Percentiles rank a stretch among this genome's conserved stretches.
Conservation (phyloP, 2,113 vertebrate species). For the Larimichthys polyactis region DNA sequence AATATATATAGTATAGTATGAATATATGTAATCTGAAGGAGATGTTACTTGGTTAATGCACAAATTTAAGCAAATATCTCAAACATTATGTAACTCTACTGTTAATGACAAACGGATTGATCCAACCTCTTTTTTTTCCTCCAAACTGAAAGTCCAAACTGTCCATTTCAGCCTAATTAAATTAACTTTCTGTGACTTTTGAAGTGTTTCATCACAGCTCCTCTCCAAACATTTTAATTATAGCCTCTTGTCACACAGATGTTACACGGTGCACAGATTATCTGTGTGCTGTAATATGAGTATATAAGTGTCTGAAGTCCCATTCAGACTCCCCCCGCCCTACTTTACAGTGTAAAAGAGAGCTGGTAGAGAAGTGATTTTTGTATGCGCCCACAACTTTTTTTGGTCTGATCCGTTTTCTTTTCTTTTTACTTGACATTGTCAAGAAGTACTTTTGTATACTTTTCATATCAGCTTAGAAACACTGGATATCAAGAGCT, state of each 20-base stretch:
- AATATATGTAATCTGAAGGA: background rate
- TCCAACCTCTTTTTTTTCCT: background rate
- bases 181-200: background rate
- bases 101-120: too few relatives aligned
- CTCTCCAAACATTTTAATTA: constrained; percentile 15
- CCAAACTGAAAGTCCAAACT: background rate
- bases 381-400: background rate
- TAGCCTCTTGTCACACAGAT: background rate
- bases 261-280: background rate
- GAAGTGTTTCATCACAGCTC: background rate
- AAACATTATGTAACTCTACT: too few relatives aligned
- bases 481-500: constrained; percentile 2
- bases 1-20: background rate
- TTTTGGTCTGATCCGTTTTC: background rate
- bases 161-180: background rate
- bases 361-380: constrained; percentile 1
- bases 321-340: background rate
- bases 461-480: constrained; percentile 22
- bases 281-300: background rate
- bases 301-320: constrained; percentile 4
- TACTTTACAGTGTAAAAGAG: constrained; percentile 7
- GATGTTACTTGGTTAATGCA: too few relatives aligned
- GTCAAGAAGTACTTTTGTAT: constrained; percentile 3
- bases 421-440: background rate
- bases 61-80: background rate